A percentile compares a stretch with the other conserved stretches of the same genome.
These are phyloP conservation scores for Dinocampus coccinellae DNA, from an alignment of 2,888 invertebrate species.

Conservation along the genomic window DNA sequence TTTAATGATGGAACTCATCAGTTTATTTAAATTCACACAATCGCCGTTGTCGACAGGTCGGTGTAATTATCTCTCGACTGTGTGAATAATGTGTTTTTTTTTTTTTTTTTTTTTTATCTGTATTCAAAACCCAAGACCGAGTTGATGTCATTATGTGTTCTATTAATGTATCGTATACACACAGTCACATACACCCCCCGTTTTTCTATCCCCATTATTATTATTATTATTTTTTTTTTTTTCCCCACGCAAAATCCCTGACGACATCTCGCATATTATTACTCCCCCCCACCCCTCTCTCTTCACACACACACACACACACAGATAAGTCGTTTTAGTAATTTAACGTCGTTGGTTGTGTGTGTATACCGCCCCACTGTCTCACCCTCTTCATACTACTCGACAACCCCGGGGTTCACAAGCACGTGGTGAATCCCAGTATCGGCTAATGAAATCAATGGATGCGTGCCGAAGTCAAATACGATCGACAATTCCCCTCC, in stretches of 20 bases:
- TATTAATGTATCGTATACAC: slow-evolving; percentile 63
- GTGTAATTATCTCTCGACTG: slow-evolving; percentile 61
- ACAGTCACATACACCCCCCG: slow-evolving; percentile 3
- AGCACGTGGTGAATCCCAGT: slow-evolving; percentile 49
- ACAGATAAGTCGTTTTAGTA: slow-evolving; percentile 36
- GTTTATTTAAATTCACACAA: slow-evolving; percentile 41
- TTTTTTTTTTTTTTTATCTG: slow-evolving; percentile 50
- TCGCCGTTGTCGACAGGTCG: slow-evolving; percentile 43
- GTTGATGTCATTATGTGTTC: slow-evolving; percentile 59
- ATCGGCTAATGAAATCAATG: slow-evolving; percentile 69
- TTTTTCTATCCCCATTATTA: slow-evolving; percentile 2
- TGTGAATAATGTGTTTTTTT: slow-evolving; percentile 66
- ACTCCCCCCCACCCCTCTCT: too few species aligned
- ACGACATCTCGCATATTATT: slow-evolving; percentile 26
- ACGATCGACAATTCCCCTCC: slow-evolving; percentile 56
- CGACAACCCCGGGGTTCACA: too few species aligned
- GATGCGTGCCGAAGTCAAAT: slow-evolving; percentile 64
- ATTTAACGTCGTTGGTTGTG: slow-evolving; percentile 46
- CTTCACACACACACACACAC: too few species aligned
- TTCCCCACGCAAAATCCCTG: slow-evolving; percentile 18
- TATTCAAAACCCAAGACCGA: slow-evolving; percentile 45
- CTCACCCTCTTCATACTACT: too few species aligned
- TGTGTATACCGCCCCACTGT: too few species aligned
- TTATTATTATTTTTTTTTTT: too few species aligned
- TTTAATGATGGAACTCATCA: slow-evolving; percentile 33